Evolutionary conservation across 2,113 vertebrate species (phyloP).

Genomic region (Hemichromis elongatus): DNA sequence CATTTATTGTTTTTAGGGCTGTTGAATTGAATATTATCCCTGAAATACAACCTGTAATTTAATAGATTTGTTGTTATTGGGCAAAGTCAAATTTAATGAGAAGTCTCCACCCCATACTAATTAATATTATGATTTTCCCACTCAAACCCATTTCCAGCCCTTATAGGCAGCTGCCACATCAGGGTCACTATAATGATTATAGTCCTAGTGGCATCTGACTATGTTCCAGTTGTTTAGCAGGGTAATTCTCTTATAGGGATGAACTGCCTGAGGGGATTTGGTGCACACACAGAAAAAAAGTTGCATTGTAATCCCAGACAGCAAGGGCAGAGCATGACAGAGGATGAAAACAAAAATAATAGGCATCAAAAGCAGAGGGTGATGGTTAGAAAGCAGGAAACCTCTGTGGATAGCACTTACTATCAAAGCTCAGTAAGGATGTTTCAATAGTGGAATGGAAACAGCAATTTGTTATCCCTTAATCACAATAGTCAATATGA

Average conservation of each 20-base stretch:
- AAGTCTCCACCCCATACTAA: not conserved
- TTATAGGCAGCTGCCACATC: not conserved
- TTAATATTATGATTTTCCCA: constrained; percentile 8
- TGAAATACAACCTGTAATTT: not conserved
- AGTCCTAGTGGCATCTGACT: constrained; percentile 16
- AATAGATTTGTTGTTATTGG: not conserved
- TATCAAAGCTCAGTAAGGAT: not conserved
- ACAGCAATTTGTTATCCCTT: not conserved
- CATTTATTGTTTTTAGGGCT: not conserved
- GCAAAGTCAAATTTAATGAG: not conserved
- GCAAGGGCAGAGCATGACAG: not conserved
- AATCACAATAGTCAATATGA: not conserved
- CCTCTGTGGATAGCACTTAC: not conserved
- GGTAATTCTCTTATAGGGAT: constrained; percentile 37
- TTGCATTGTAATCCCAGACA: constrained; percentile 22
- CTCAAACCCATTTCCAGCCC: not conserved
- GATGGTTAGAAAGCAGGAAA: not conserved
- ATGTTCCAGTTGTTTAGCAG: constrained; percentile 22
- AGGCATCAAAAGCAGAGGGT: not conserved
- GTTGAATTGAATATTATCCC: not conserved
- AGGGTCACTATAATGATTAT: constrained; percentile 15
- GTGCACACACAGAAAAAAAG: not conserved
- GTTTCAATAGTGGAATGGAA: not conserved
- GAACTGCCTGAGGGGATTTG: constrained; percentile 40
- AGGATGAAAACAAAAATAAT: constrained; percentile 9